These are phyloP conservation scores for Patella caerulea DNA, from an alignment of 2,888 invertebrate genomes.

Conservation along the genomic window DNA sequence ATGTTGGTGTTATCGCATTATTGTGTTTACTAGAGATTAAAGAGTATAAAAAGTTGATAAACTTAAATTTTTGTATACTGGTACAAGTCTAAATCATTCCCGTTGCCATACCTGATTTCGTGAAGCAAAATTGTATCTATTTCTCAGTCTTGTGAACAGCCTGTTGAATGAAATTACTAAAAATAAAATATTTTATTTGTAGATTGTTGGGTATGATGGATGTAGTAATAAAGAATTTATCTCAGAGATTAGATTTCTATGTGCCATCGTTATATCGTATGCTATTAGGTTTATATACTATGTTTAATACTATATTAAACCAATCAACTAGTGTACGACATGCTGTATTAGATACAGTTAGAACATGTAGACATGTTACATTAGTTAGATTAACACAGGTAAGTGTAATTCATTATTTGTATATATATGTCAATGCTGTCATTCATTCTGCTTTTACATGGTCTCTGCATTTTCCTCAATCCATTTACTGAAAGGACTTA, in stretches of 20 bases:
- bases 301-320: conserved; percentile 77
- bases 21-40: no score
- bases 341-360: conserved; percentile 59
- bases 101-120: not conserved
- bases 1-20: no score
- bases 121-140: not conserved
- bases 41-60: no score
- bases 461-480: no score
- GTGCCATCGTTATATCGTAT: conserved; percentile 82
- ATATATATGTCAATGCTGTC: no score
- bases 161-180: no score
- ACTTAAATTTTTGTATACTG: no score
- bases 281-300: conserved; percentile 80
- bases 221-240: conserved; percentile 74
- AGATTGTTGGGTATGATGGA: conserved; percentile 77
- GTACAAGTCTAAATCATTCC: no score
- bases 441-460: no score
- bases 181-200: conserved; percentile 58
- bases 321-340: conserved; percentile 63
- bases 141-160: no score
- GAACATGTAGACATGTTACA: conserved; percentile 60
- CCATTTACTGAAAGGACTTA: no score
- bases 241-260: conserved; percentile 79
- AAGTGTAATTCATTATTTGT: not conserved
- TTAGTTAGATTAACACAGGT: conserved; percentile 64